Evolutionary conservation across 2,888 invertebrate species (phyloP).

Genomic region (Colostygia pectinataria): DNA sequence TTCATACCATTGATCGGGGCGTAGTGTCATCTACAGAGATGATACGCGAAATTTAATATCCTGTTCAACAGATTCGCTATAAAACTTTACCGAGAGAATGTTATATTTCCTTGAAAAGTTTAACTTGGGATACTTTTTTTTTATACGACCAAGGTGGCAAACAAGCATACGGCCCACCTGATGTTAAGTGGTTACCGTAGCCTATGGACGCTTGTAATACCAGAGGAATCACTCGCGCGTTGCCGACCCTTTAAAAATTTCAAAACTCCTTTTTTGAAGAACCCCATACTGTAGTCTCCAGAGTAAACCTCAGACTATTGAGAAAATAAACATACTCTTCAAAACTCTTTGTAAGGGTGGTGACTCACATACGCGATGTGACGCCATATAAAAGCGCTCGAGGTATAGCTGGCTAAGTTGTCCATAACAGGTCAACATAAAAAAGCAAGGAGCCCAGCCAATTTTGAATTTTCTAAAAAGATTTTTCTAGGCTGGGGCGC

Average conservation of each 20-base stretch:
- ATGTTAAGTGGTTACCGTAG: too few species aligned
- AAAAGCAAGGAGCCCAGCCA: too few species aligned
- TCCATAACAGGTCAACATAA: too few species aligned
- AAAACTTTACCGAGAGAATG: conserved; percentile 35
- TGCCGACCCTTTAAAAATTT: too few species aligned
- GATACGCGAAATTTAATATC: conserved; percentile 52
- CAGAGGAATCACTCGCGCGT: too few species aligned
- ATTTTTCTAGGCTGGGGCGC: too few species aligned
- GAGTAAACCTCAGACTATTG: background rate
- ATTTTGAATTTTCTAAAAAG: too few species aligned
- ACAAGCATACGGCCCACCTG: too few species aligned
- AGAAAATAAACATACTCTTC: conserved; percentile 15
- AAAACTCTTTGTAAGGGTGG: conserved; percentile 10
- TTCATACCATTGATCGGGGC: conserved; percentile 4
- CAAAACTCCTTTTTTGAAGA: too few species aligned
- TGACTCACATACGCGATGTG: background rate
- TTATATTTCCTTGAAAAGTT: conserved; percentile 29
- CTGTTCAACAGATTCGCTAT: conserved; percentile 45
- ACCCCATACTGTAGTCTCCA: background rate
- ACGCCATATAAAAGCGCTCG: background rate
- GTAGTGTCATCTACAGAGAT: conserved; percentile 34
- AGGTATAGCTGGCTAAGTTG: too few species aligned
- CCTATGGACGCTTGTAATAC: too few species aligned
- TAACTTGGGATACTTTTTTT: conserved; percentile 1
- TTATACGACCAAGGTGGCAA: too few species aligned